Base-by-base conservation (phyloP, 2,113 vertebrate genomes). In the Triplophysa rosa region DNA sequence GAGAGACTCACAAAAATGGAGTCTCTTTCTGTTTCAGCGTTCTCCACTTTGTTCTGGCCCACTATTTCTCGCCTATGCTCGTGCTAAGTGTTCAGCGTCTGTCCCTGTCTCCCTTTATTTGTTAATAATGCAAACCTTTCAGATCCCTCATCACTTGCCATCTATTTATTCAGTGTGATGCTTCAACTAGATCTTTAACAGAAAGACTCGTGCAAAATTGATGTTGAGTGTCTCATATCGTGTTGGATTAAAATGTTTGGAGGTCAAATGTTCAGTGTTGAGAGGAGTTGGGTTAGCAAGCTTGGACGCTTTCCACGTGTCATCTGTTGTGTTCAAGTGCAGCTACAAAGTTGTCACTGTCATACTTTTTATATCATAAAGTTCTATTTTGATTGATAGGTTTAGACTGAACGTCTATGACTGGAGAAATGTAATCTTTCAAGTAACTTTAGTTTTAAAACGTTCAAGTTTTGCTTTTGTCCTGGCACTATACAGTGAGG, bases 1-100 rank as follows among this genome's bases (percentile, higher is more conserved):
- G 87, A 88, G 89, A 88, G 88, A 59, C 52, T 84, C 54, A 86
- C 84, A 84, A 89, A 91, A 87, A 91, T 87, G 87, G 88, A 92
- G 88, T 91, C 90, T 86, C 88, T 91, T 90, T 91, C 80, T 85
- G 63, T 26, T 12, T 21, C 40, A 80, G 49, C 62, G 67, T 72
- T 77, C 84, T 88, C 82, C 87, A 40, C 83, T 86, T 67, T 87
- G 84, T 87, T 71, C 84, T 87, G 26, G 69, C 68, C 69, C 82
- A 68, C 80, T 67, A 70, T 59, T 78, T 70, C 74, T 70, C 84
- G 67, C 83, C 11, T 49, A 73, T 68, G 54, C 69, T 59, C 24
- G 29, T 77, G 42, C 66, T 59, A 19, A 67, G 67, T 17, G 26
- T 69, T 14, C 10, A 19, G 16, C 59, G 45, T 21, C 45, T 61